These are phyloP conservation scores for Heliornis fulica DNA, from an alignment of 2,113 vertebrate genomes.

Conservation along the genomic window DNA sequence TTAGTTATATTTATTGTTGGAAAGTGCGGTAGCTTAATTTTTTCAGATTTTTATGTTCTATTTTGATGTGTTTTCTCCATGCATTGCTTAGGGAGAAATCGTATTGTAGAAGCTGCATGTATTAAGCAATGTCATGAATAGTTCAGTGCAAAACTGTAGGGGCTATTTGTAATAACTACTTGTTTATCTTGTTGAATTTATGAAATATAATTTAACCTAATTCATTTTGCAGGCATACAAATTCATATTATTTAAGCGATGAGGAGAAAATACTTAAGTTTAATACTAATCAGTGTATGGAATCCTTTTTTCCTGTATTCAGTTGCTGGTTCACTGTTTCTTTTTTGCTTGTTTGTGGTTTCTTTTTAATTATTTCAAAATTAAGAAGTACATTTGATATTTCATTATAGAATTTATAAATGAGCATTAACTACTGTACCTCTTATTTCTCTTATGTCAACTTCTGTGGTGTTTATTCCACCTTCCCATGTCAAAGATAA, in stretches of 20 bases:
- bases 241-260: constrained; percentile 45
- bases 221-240: constrained; percentile 40
- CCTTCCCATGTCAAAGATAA: not conserved
- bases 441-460: not conserved
- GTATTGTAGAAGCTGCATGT: not conserved
- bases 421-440: not conserved
- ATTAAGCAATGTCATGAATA: not conserved
- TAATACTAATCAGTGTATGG: constrained; percentile 35
- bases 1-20: constrained; percentile 57
- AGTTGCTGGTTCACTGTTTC: not conserved
- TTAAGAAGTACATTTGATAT: not conserved
- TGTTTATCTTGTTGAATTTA: constrained; percentile 19
- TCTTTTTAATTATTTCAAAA: not conserved
- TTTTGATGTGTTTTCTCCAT: constrained; percentile 13
- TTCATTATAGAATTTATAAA: not conserved
- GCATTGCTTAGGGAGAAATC: not conserved
- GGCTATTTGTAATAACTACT: not conserved
- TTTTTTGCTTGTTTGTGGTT: not conserved
- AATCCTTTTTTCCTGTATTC: not conserved
- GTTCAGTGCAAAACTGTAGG: constrained; percentile 1
- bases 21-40: constrained; percentile 39
- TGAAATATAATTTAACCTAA: constrained; percentile 43
- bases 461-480: not conserved
- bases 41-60: constrained; percentile 35
- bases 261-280: constrained; percentile 19